phyloP scores from a whole-genome alignment of 2,113 vertebrate species.

The Myotis davidii region DNA sequence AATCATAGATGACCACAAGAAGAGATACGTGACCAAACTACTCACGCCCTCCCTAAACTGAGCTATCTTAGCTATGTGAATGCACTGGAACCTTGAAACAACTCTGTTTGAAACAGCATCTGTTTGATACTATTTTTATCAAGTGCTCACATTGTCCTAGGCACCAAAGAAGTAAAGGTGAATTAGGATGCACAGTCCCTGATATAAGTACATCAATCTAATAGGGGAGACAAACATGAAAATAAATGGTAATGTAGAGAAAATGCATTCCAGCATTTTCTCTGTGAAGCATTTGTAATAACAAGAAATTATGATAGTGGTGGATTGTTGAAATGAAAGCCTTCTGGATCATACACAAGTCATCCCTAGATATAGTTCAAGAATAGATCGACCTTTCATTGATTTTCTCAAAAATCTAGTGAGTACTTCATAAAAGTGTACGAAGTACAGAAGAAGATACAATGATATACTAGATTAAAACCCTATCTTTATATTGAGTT shows the following conservation, averaged over 20 bases:
- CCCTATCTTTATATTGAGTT: background rate
- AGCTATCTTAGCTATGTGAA: background rate
- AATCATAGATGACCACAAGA: fast-evolving
- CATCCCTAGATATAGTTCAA: background rate
- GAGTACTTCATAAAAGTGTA: background rate
- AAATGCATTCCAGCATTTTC: background rate
- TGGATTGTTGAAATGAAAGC: background rate
- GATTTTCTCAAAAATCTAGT: background rate
- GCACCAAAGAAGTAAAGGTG: background rate
- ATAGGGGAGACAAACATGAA: background rate
- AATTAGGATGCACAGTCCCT: background rate
- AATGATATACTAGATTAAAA: background rate
- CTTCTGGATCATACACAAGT: background rate
- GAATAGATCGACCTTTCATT: background rate
- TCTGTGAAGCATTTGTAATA: background rate
- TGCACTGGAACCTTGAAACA: background rate
- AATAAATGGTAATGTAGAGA: background rate
- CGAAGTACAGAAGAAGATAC: background rate
- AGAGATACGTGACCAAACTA: background rate
- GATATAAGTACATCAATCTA: background rate
- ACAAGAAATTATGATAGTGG: background rate
- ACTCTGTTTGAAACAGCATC: background rate
- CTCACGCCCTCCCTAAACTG: background rate
- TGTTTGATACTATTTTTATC: background rate
- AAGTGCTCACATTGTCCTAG: background rate